Conservation (phyloP, 1,140 invertebrate genomes). For the Hestina assimilis region DNA sequence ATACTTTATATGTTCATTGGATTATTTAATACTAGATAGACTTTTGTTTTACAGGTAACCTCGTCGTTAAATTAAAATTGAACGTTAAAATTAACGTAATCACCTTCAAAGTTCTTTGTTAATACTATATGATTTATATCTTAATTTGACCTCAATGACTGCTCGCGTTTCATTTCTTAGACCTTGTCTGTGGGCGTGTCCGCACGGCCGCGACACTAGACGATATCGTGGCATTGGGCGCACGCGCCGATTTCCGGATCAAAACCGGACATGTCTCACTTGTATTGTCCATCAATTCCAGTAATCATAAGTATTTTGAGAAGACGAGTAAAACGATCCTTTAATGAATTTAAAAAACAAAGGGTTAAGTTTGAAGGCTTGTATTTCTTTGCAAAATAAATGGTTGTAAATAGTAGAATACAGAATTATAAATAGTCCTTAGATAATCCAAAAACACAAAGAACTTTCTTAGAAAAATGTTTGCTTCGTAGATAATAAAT, state of each 20-base stretch:
- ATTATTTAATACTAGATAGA: neutral
- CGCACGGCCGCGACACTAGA: slow-evolving; percentile 30
- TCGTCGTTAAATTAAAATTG: neutral
- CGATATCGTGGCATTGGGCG: slow-evolving; percentile 23
- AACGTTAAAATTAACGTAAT: neutral
- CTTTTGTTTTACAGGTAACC: neutral
- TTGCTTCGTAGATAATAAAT: too few relatives aligned
- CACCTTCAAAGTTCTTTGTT: neutral
- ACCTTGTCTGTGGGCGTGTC: slow-evolving; percentile 48
- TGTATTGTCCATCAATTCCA: neutral
- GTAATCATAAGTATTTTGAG: neutral
- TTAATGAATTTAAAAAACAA: too few relatives aligned
- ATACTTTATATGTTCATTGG: neutral
- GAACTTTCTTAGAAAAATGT: too few relatives aligned
- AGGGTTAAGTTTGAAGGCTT: too few relatives aligned
- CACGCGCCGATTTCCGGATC: slow-evolving; percentile 27
- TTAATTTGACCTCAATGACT: slow-evolving; percentile 39
- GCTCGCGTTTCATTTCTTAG: slow-evolving; percentile 60
- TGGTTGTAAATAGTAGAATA: too few relatives aligned
- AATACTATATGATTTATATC: slow-evolving; percentile 16
- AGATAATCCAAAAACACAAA: too few relatives aligned
- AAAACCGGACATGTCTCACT: slow-evolving; percentile 18
- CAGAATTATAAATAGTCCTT: too few relatives aligned
- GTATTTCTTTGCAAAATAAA: too few relatives aligned
- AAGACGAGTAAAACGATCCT: too few relatives aligned